A percentile compares a stretch with the other conserved stretches of the same genome.
Evolutionary conservation across 2,113 vertebrate species (phyloP).

Genomic region (Desmodus rotundus): DNA sequence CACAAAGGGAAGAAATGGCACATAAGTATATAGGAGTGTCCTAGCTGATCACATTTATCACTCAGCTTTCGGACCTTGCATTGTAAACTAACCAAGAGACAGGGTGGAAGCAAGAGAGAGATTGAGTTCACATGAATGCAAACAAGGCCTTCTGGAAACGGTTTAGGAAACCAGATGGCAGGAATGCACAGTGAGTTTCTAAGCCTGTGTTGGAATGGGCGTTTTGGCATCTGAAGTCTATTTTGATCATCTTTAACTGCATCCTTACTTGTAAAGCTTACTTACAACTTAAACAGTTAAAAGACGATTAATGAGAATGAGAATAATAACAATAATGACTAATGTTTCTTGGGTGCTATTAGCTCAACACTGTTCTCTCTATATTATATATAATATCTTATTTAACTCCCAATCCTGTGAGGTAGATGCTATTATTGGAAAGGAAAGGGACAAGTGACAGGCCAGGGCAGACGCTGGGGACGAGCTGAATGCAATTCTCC

Average conservation of each 20-base stretch:
- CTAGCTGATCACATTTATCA: not conserved
- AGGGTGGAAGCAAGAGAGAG: not conserved
- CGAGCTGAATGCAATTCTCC: not conserved
- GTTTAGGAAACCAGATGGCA: constrained; percentile 19
- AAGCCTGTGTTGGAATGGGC: not conserved
- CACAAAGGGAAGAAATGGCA: not conserved
- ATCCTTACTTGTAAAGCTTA: not conserved
- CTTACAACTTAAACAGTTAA: not conserved
- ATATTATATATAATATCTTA: not conserved
- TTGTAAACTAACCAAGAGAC: not conserved
- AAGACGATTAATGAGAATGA: not conserved
- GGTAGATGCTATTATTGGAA: not conserved
- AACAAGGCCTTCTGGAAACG: not conserved
- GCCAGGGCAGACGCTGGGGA: not conserved
- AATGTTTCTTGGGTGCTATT: not conserved
- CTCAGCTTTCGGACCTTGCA: not conserved
- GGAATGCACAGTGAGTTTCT: not conserved
- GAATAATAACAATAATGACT: not conserved
- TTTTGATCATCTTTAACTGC: not conserved
- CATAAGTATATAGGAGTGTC: not conserved
- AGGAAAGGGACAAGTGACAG: not conserved
- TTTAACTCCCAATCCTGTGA: not conserved
- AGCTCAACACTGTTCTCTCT: not conserved
- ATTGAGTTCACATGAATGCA: not conserved
- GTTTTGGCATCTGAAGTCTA: not conserved